Percentiles rank a stretch among this genome's conserved stretches.
phyloP scores from a whole-genome alignment of 2,797 vertebrate genomes.

The Enteromius trimaculatus region DNA sequence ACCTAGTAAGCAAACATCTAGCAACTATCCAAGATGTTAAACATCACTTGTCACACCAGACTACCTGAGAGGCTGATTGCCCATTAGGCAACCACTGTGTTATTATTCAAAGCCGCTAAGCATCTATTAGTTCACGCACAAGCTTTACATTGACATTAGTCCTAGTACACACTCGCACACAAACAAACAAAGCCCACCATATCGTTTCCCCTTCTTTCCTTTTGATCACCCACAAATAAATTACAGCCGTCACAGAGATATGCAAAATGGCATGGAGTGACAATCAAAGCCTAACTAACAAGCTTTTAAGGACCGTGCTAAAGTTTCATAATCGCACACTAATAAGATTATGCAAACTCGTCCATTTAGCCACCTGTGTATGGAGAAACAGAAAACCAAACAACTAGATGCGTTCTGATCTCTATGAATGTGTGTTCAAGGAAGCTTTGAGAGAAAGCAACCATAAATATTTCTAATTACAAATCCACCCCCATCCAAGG shows the following conservation, averaged over 20 bases:
- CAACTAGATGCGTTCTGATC: slow-evolving; percentile 30
- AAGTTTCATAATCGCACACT: slow-evolving; percentile 80
- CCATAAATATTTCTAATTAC: slow-evolving; percentile 53
- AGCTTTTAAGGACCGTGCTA: slow-evolving; percentile 79
- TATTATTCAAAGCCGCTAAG: slow-evolving; percentile 32
- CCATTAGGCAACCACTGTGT: slow-evolving; percentile 50
- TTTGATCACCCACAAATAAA: slow-evolving; percentile 79
- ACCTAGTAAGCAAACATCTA: not conserved
- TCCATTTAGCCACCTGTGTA: slow-evolving; percentile 69
- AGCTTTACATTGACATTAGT: slow-evolving; percentile 30
- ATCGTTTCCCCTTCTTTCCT: slow-evolving; percentile 66
- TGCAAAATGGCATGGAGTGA: slow-evolving; percentile 77
- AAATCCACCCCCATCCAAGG: slow-evolving; percentile 55
- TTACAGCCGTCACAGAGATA: slow-evolving; percentile 78
- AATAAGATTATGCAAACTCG: slow-evolving; percentile 76
- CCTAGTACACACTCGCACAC: slow-evolving; percentile 53
- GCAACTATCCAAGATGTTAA: not conserved
- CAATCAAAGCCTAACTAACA: slow-evolving; percentile 85
- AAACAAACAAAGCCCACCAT: slow-evolving; percentile 55
- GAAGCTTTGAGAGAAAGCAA: slow-evolving; percentile 33
- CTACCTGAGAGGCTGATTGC: slow-evolving; percentile 32
- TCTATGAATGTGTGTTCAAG: slow-evolving; percentile 30
- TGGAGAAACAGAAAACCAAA: slow-evolving; percentile 41
- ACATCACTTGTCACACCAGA: not conserved
- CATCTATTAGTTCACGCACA: slow-evolving; percentile 49